Evolutionary conservation across 2,797 vertebrate species (phyloP).

Genomic region (Coilia nasus): DNA sequence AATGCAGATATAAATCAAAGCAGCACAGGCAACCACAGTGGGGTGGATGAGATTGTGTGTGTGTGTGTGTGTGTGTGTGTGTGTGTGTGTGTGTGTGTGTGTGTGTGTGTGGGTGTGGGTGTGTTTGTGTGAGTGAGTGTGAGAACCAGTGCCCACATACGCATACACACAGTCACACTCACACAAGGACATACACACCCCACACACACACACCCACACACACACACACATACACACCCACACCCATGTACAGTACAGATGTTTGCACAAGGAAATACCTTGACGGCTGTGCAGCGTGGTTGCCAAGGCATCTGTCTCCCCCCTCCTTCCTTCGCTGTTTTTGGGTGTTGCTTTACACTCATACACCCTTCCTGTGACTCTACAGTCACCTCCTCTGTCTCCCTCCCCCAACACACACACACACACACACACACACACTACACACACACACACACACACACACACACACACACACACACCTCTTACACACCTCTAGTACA

Average conservation of each 20-base stretch:
- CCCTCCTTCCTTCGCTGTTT: conserved; percentile 44
- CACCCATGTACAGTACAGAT: conserved; percentile 34
- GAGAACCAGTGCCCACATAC: not conserved
- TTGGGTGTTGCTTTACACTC: conserved; percentile 74
- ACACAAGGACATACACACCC: not conserved
- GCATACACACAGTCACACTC: not conserved
- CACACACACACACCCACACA: conserved; percentile 14
- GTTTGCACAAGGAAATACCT: conserved; percentile 48
- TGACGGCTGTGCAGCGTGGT: conserved; percentile 29
- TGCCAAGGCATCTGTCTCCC: conserved; percentile 35
- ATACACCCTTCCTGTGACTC: conserved; percentile 67
- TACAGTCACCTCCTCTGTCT: not conserved
- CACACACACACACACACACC: not conserved
- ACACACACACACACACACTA: too few relatives aligned
- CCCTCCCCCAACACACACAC: not conserved
- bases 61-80: conserved; percentile 1
- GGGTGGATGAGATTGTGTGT: not conserved
- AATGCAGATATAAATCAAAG: conserved; percentile 14
- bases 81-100: not conserved
- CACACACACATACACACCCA: conserved; percentile 30
- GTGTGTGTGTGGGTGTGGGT: not conserved
- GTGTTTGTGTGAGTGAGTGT: not conserved
- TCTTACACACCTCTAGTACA: not conserved
- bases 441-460: not conserved
- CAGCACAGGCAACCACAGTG: not conserved